Percentiles rank a stretch among this genome's conserved stretches.
These are phyloP conservation scores for Leptosomus discolor DNA, from an alignment of 2,113 vertebrate species.

Conservation along the genomic window DNA sequence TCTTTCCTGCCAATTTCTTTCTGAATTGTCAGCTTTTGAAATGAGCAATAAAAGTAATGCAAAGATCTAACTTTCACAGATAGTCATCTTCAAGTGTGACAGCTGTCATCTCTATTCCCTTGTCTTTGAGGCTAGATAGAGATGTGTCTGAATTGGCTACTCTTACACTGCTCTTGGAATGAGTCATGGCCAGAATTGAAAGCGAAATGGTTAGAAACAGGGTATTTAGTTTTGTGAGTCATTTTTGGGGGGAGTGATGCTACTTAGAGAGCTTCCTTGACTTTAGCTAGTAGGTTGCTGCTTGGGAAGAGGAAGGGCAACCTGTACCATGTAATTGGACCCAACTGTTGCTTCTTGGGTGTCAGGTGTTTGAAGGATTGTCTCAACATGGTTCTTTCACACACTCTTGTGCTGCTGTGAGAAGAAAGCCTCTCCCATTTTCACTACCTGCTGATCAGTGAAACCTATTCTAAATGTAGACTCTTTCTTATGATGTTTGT, in stretches of 20 bases:
- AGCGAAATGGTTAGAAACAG: background rate
- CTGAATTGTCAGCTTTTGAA: background rate
- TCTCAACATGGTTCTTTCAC: background rate
- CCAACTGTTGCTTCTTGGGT: background rate
- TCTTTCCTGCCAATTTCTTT: background rate
- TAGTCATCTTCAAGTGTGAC: background rate
- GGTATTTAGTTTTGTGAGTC: background rate
- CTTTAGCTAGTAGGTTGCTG: background rate
- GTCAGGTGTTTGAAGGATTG: background rate
- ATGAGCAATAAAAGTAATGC: background rate
- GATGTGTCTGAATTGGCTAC: background rate
- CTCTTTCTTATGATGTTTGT: background rate
- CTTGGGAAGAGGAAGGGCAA: background rate
- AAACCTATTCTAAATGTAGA: background rate
- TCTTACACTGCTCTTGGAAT: background rate
- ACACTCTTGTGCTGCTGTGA: accelerated
- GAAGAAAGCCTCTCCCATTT: background rate
- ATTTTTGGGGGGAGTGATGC: background rate
- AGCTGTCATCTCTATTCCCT: background rate
- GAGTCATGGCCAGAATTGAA: background rate
- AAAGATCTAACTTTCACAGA: background rate
- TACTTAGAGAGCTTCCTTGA: background rate
- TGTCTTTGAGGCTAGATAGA: background rate
- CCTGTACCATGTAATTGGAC: background rate
- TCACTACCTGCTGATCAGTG: background rate